Percentiles rank a stretch among this genome's conserved stretches.
These are phyloP conservation scores for Conchocele bisecta DNA, from an alignment of 2,888 invertebrate species.

Conservation along the genomic window DNA sequence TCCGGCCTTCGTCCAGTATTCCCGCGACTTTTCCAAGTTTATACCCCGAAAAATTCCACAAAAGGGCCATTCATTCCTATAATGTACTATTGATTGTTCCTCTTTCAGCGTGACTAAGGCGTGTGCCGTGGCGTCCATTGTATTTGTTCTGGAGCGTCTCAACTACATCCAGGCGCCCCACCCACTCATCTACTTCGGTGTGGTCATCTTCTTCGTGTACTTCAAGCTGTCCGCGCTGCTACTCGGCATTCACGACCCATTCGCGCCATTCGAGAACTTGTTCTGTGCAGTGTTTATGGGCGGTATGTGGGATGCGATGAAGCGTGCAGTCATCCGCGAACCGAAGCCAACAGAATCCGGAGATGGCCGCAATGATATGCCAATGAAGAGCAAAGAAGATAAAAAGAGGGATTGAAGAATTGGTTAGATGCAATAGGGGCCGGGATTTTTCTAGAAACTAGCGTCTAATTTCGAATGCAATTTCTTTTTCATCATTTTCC, in stretches of 20 bases:
- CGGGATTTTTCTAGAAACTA: too few species aligned
- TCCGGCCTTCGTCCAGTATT: too few species aligned
- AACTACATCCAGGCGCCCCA: constrained; percentile 98
- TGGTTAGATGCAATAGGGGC: too few species aligned
- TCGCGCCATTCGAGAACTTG: constrained; percentile 99
- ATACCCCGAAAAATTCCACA: too few species aligned
- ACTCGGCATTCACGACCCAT: constrained; percentile 98
- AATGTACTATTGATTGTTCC: constrained; percentile 73
- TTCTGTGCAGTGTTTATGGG: constrained; percentile 95
- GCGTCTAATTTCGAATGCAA: too few species aligned
- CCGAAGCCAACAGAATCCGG: constrained; percentile 70
- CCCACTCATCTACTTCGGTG: constrained; percentile 97
- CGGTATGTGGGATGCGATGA: constrained; percentile 98
- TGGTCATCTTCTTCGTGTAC: constrained; percentile 98
- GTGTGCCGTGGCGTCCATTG: constrained; percentile 95
- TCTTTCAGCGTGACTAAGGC: constrained; percentile 96
- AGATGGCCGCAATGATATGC: constrained; percentile 67
- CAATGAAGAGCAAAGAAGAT: constrained; percentile 75
- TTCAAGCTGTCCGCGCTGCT: constrained; percentile 98
- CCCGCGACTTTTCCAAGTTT: too few species aligned
- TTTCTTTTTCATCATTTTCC: too few species aligned
- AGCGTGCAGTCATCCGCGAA: constrained; percentile 89
- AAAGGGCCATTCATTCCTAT: too few species aligned
- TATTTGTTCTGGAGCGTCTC: constrained; percentile 98
- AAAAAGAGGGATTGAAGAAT: constrained; percentile 79